phyloP scores from a whole-genome alignment of 2,797 vertebrate species.

The Varecia variegata region DNA sequence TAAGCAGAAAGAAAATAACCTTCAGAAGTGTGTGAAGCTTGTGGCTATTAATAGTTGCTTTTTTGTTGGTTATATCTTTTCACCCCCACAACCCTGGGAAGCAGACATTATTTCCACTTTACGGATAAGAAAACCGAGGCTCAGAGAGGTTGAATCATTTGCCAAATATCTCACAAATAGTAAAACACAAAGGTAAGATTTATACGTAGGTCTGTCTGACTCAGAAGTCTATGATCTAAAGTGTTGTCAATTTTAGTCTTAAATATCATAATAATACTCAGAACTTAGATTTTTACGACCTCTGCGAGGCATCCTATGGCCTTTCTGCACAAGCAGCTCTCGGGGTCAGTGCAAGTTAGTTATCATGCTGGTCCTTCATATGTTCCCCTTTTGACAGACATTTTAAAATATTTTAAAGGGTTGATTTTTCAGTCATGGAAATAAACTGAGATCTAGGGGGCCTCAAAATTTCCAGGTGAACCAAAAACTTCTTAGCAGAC shows the following conservation, averaged over 20 bases:
- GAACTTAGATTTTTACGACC: background rate
- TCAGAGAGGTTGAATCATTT: background rate
- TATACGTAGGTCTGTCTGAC: background rate
- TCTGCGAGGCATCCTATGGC: too few species aligned
- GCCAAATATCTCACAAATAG: background rate
- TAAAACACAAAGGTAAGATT: background rate
- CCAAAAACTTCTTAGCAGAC: background rate
- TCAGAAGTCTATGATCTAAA: background rate
- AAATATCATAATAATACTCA: background rate
- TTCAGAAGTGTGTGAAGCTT: too few species aligned
- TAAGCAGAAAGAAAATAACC: background rate
- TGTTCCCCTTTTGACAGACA: background rate
- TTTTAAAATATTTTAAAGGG: background rate
- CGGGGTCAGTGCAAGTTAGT: rapidly evolving
- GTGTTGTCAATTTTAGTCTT: background rate
- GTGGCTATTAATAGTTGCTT: too few species aligned
- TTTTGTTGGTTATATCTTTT: background rate
- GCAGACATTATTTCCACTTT: background rate
- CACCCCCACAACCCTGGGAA: background rate
- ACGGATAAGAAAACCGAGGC: background rate
- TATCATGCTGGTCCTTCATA: background rate
- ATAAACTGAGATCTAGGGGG: background rate
- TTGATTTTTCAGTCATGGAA: background rate
- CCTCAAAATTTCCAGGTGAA: background rate
- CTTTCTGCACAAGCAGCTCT: background rate